Evolutionary conservation across 2,113 vertebrate genomes (phyloP).

Genomic region (Daubentonia madagascariensis): DNA sequence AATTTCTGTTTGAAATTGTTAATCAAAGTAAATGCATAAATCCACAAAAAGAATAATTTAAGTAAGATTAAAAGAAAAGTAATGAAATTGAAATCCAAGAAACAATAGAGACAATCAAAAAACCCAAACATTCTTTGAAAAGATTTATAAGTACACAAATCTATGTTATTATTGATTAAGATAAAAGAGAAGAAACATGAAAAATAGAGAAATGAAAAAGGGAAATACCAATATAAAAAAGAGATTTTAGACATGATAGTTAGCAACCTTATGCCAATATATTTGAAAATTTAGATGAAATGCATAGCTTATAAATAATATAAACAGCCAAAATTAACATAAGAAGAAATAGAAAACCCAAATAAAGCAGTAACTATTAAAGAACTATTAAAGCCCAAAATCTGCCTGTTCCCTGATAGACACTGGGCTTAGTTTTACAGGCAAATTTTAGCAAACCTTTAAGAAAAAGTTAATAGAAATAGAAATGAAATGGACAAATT

Average conservation of each 20-base stretch:
- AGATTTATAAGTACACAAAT: background rate
- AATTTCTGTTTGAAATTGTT: background rate
- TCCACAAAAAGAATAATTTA: background rate
- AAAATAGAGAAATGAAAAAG: background rate
- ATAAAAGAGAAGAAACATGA: background rate
- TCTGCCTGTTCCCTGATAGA: background rate
- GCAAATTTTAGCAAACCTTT: background rate
- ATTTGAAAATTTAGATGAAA: background rate
- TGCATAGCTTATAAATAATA: background rate
- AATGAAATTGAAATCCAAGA: background rate
- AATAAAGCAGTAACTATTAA: background rate
- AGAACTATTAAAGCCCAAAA: background rate
- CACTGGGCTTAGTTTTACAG: background rate
- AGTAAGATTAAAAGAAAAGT: constrained; percentile 2
- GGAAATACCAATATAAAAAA: background rate
- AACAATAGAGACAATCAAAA: background rate
- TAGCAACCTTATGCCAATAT: background rate
- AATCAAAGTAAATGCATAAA: background rate
- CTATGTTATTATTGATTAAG: background rate
- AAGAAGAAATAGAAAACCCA: background rate
- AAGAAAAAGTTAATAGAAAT: background rate
- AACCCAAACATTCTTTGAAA: background rate
- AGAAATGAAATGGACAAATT: background rate
- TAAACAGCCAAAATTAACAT: background rate
- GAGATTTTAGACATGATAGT: background rate